These are phyloP conservation scores for Serinus canaria DNA, from an alignment of 2,113 vertebrate species.

Conservation along the genomic window DNA sequence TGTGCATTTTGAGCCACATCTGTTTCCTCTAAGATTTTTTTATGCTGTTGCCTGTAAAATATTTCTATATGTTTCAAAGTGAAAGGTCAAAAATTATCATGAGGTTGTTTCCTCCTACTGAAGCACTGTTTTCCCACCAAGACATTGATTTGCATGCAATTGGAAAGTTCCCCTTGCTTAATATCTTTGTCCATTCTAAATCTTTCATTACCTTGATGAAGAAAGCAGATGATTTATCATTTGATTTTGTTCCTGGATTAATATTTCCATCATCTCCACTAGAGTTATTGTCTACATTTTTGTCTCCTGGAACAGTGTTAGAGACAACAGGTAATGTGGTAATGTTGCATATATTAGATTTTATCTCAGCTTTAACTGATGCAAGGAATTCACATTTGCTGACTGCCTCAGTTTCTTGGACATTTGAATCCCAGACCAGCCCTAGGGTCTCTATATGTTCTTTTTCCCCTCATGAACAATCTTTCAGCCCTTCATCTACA, in stretches of 20 bases:
- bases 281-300: neutral
- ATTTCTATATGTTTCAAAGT: neutral
- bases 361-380: neutral
- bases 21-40: neutral
- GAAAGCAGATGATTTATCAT: neutral
- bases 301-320: neutral
- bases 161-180: neutral
- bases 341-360: neutral
- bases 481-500: neutral
- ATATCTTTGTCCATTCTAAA: neutral
- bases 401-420: neutral
- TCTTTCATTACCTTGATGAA: neutral
- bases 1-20: neutral
- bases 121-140: neutral
- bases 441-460: neutral
- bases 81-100: neutral
- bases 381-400: neutral
- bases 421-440: neutral
- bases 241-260: neutral
- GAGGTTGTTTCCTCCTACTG: neutral
- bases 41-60: neutral
- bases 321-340: neutral
- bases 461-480: neutral
- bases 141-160: neutral
- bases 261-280: neutral